phyloP scores from a whole-genome alignment of 2,113 vertebrate species.

The Amblyornis subalaris region DNA sequence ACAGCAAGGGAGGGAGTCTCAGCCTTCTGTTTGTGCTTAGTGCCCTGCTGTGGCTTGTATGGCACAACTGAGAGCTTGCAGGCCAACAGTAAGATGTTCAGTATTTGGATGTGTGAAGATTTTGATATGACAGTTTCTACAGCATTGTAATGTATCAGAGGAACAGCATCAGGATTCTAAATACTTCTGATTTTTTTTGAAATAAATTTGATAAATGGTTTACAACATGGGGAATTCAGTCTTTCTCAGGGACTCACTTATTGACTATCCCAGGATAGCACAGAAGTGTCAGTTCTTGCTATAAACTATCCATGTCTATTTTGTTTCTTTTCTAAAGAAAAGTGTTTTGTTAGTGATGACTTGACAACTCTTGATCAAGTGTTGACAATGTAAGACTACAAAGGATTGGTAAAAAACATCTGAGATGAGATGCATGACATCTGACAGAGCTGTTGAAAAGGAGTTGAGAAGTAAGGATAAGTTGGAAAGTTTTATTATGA shows the following conservation, averaged over 20 bases:
- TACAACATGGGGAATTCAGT: background rate
- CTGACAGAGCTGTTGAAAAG: background rate
- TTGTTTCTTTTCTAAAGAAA: background rate
- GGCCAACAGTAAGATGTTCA: rapidly evolving
- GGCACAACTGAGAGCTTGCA: background rate
- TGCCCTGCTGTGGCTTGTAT: background rate
- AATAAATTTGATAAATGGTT: background rate
- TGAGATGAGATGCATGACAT: background rate
- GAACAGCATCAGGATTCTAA: background rate
- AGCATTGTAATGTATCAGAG: background rate
- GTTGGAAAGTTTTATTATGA: background rate
- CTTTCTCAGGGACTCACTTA: background rate
- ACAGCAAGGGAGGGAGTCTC: background rate
- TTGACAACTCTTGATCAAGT: background rate
- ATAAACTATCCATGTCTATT: background rate
- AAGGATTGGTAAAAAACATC: background rate
- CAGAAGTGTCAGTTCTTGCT: background rate
- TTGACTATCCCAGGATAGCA: background rate
- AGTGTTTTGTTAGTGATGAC: background rate
- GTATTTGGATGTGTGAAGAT: background rate
- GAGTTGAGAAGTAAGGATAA: background rate
- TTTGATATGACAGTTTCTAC: background rate
- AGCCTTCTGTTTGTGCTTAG: background rate
- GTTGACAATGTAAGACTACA: background rate
- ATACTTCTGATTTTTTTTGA: background rate